These are phyloP conservation scores for Rhineura floridana DNA, from an alignment of 2,113 vertebrate genomes.

Conservation along the genomic window DNA sequence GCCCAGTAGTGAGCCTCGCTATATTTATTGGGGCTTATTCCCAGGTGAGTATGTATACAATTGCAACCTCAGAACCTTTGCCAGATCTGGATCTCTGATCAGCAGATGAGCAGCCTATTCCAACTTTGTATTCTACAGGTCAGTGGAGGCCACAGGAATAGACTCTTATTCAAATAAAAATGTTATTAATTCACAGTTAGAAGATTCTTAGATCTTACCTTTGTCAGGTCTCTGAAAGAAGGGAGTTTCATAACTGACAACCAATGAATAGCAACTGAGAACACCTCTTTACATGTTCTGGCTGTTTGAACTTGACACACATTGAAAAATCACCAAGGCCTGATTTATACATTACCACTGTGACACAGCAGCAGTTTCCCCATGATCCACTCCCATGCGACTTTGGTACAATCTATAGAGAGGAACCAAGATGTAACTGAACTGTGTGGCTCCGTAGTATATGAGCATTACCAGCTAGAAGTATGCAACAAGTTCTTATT, in stretches of 20 bases:
- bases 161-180: no score
- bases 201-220: no score
- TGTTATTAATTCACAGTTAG: background rate
- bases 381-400: background rate
- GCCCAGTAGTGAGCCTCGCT: no score
- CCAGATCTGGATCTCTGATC: background rate
- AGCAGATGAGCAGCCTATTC: background rate
- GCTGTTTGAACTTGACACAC: background rate
- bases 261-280: background rate
- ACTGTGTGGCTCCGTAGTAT: no score
- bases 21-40: no score
- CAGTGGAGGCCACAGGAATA: no score
- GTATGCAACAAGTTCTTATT: background rate
- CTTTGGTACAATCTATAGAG: background rate
- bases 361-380: background rate
- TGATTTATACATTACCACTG: background rate
- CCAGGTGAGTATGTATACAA: no score
- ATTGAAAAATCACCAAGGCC: background rate
- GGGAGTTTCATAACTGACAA: background rate
- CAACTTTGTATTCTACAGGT: no score
- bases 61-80: no score
- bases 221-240: background rate
- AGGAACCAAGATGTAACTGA: background rate
- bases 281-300: background rate
- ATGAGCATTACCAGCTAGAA: background rate